phyloP scores from a whole-genome alignment of 2,797 vertebrate genomes.

The Pantherophis alleghaniensis region DNA sequence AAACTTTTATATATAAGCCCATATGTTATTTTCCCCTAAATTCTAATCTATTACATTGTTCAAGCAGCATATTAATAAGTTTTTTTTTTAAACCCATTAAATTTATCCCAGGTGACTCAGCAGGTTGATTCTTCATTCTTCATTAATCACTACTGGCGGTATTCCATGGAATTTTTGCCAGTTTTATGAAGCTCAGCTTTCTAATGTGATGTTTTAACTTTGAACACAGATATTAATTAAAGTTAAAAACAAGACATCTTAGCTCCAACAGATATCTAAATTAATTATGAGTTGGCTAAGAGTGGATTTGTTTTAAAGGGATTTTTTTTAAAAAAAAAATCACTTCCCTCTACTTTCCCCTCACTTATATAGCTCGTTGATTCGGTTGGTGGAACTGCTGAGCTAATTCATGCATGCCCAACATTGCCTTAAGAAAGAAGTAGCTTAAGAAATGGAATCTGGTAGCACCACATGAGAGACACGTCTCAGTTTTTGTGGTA shows the following conservation, averaged over 20 bases:
- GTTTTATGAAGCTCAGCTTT: not conserved
- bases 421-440: not conserved
- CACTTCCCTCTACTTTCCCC: not conserved
- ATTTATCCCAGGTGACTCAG: not conserved
- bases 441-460: not conserved
- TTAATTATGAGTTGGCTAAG: not conserved
- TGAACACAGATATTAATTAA: not conserved
- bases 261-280: not conserved
- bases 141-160: not conserved
- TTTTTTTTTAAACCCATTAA: not conserved
- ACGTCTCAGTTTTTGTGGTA: not conserved
- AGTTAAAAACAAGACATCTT: not conserved
- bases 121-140: not conserved
- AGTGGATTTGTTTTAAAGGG: not conserved
- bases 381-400: not conserved
- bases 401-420: not conserved
- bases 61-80: constrained; percentile 59
- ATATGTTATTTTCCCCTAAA: constrained; percentile 60
- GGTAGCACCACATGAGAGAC: not conserved
- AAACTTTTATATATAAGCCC: constrained; percentile 54
- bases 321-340: not conserved
- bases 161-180: not conserved
- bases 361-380: not conserved
- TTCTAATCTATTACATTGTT: constrained; percentile 60
- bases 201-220: not conserved